phyloP scores from a whole-genome alignment of 2,888 invertebrate genomes.

The Mesoligia furuncula region DNA sequence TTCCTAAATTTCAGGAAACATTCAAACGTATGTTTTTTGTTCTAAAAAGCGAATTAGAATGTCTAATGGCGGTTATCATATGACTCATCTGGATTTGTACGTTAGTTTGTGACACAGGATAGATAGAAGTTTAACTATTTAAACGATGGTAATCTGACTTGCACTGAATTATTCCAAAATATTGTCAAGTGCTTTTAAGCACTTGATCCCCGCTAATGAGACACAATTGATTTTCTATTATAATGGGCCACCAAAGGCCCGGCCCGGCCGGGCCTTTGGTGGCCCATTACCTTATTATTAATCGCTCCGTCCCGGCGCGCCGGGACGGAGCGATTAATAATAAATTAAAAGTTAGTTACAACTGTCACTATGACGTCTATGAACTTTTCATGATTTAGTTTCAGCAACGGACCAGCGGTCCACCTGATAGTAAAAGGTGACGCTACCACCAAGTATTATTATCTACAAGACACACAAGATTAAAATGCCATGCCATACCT shows the following conservation, averaged over 20 bases:
- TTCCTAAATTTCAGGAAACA: slow-evolving; percentile 57
- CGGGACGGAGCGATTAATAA: too few relatives aligned
- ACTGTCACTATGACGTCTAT: not conserved
- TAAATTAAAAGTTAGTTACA: too few relatives aligned
- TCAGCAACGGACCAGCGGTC: not conserved
- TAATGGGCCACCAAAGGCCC: too few relatives aligned
- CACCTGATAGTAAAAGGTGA: not conserved
- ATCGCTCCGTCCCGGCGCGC: too few relatives aligned
- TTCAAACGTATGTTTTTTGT: slow-evolving; percentile 32
- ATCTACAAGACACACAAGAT: not conserved
- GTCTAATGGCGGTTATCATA: slow-evolving; percentile 27
- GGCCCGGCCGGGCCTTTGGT: too few relatives aligned
- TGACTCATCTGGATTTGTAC: slow-evolving; percentile 60
- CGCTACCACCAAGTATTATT: not conserved
- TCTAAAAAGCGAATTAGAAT: slow-evolving; percentile 59
- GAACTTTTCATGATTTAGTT: not conserved
- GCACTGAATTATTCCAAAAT: not conserved
- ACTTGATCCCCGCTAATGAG: too few relatives aligned
- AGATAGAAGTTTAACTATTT: slow-evolving; percentile 42
- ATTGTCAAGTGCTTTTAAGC: not conserved
- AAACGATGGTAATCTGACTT: not conserved
- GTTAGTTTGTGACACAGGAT: slow-evolving; percentile 15
- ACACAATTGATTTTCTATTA: too few relatives aligned
- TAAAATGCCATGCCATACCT: not conserved
- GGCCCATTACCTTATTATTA: too few relatives aligned